Conservation (phyloP, 2,888 invertebrate species). For the Neoaliturus tenellus region DNA sequence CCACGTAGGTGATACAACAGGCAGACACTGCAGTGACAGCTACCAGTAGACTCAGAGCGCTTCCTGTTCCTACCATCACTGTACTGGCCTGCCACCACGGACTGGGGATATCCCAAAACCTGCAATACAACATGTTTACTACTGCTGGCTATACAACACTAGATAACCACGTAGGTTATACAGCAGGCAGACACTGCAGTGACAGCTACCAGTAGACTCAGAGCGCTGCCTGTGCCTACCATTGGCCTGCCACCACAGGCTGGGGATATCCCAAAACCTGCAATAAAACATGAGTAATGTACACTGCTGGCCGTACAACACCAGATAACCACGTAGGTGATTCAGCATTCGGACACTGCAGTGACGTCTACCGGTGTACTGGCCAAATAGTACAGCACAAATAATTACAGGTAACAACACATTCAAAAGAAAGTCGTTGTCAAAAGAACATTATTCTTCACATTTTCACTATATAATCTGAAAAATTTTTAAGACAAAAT, state of each 20-base stretch:
- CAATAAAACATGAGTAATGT: neutral
- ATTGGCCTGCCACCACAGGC: slow-evolving; percentile 81
- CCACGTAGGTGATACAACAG: slow-evolving; percentile 77
- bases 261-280: slow-evolving; percentile 76
- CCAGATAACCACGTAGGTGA: slow-evolving; percentile 75
- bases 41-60: slow-evolving; percentile 77
- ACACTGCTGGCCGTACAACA: no score
- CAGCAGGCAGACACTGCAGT: slow-evolving; percentile 78
- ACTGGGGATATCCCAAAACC: slow-evolving; percentile 77
- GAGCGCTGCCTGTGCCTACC: slow-evolving; percentile 78
- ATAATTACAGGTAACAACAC: no score
- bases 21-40: slow-evolving; percentile 76
- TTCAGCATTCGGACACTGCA: slow-evolving; percentile 78
- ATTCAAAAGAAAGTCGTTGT: no score
- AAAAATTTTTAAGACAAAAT: no score
- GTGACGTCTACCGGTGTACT: slow-evolving; percentile 75
- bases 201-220: slow-evolving; percentile 76
- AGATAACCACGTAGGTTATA: slow-evolving; percentile 73
- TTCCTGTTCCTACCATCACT: slow-evolving; percentile 78
- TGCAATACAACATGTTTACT: neutral
- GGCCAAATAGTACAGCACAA: no score
- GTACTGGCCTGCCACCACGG: slow-evolving; percentile 82
- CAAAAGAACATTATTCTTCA: no score
- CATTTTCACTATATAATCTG: no score
- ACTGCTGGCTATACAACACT: slow-evolving; percentile 12